Conservation (phyloP, 2,888 invertebrate species). For the Germaria angustata region DNA sequence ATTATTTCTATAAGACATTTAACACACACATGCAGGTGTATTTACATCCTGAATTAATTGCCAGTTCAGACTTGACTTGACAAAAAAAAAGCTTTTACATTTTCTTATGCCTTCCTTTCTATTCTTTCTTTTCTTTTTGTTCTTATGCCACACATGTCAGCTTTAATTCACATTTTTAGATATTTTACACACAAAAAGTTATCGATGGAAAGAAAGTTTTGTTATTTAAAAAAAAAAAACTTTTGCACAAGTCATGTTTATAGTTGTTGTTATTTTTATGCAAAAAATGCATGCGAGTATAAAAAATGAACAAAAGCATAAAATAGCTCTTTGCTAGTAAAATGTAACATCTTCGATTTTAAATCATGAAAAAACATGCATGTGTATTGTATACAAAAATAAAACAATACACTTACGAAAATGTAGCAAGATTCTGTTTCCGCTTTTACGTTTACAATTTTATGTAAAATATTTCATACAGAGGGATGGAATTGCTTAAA, state of each 20-base stretch:
- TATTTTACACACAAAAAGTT: background rate
- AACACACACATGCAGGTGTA: background rate
- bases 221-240: background rate
- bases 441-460: background rate
- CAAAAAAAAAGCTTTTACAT: background rate
- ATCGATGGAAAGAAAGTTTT: background rate
- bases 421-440: too few relatives aligned
- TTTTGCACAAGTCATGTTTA: background rate
- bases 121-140: background rate
- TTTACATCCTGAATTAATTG: background rate
- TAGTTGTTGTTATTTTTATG: background rate
- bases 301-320: background rate
- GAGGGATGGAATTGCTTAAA: too few relatives aligned
- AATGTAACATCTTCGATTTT: background rate
- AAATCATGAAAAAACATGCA: background rate
- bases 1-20: background rate
- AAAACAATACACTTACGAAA: too few relatives aligned
- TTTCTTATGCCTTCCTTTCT: background rate
- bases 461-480: too few relatives aligned
- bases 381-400: background rate
- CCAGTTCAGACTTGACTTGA: background rate
- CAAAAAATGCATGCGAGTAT: background rate
- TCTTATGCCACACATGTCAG: conserved; percentile 7
- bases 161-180: background rate
- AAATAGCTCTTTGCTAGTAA: background rate